Evolutionary conservation across 2,888 invertebrate species (phyloP).

Genomic region (Cacoxenus indagator): DNA sequence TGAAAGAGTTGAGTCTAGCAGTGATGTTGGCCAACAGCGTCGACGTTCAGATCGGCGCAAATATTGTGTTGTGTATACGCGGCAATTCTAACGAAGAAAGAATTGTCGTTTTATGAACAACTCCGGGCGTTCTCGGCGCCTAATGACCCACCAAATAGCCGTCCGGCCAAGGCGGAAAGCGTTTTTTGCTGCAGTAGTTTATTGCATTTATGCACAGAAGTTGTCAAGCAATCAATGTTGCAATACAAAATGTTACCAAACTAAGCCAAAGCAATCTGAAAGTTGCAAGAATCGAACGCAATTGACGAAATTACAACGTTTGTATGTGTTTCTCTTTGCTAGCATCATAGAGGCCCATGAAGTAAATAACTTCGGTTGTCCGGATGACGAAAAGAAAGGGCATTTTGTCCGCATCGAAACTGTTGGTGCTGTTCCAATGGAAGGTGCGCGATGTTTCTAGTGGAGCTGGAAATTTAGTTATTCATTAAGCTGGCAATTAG

Average conservation of each 20-base stretch:
- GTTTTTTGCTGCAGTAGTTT: slow-evolving; percentile 8
- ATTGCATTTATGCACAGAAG: slow-evolving; percentile 7
- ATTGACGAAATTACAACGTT: not conserved
- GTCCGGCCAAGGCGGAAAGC: not conserved
- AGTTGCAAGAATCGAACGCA: not conserved
- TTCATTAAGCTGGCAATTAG: not conserved
- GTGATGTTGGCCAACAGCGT: not conserved
- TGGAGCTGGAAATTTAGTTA: too few relatives aligned
- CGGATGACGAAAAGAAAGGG: slow-evolving; percentile 23
- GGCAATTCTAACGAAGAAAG: not conserved
- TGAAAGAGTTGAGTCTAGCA: not conserved
- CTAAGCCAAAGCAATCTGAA: not conserved
- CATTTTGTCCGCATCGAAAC: not conserved
- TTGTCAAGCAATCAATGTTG: slow-evolving; percentile 16
- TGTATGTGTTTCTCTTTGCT: not conserved
- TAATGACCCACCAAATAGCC: slow-evolving; percentile 9
- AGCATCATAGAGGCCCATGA: slow-evolving; percentile 25
- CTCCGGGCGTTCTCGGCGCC: slow-evolving; percentile 5
- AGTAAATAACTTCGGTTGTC: slow-evolving; percentile 23
- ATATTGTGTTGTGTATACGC: not conserved
- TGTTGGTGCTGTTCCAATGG: not conserved
- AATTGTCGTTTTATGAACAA: slow-evolving; percentile 18
- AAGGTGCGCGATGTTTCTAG: not conserved
- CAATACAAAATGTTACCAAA: not conserved
- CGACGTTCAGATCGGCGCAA: not conserved